Evolutionary conservation across 2,113 vertebrate species (phyloP), one percentile per base, ranked within the genome.

Genomic region (Mirounga angustirostris): DNA sequence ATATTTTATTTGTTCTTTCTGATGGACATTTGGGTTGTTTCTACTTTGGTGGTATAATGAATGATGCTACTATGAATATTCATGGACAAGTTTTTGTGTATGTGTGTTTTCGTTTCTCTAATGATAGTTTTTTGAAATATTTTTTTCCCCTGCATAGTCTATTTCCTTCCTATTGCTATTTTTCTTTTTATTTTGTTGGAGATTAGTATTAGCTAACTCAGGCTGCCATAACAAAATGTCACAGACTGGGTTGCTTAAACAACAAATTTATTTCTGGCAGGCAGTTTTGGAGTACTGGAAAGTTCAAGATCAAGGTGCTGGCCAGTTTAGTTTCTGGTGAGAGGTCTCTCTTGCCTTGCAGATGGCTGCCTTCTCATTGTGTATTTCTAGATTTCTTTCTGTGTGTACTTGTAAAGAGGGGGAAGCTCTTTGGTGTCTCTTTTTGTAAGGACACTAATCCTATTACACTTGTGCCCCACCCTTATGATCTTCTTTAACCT

Each of bases 161-260:
- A 4, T 95, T 92, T 96, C 33, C 28, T 92, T 56, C 33, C 61
- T 82, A 81, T 90, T 28, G 28, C 63, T 65, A 7, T 61, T 94
- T 76, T 91, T 69, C 22, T 74, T 89, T 82, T 82, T 76, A 67
- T 95, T 87, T 93, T 95, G 22, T 93, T 95, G 67, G 56, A 43
- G 40, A 87, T 95, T 92, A 78, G 12, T 80, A 56, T 84, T 88
- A 71, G 13, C 30, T 50, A 92, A 28, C 50, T 81, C 21, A 36
- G 67, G 52, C 16, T 82, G 24, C 58, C 59, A 18, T 83, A 74
- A 91, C 82, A 83, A 94, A 96, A 88, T 94, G 76, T 30, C 76
- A 59, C 15, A 88, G 28, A 63, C 56, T 79, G 30, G n/a, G 69
- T 63, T n/a, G 50, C 50, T 89, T 91, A 56, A 82, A 67, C 63